These are phyloP conservation scores for Polydrusus cervinus DNA, from an alignment of 2,888 invertebrate genomes.

Conservation along the genomic window DNA sequence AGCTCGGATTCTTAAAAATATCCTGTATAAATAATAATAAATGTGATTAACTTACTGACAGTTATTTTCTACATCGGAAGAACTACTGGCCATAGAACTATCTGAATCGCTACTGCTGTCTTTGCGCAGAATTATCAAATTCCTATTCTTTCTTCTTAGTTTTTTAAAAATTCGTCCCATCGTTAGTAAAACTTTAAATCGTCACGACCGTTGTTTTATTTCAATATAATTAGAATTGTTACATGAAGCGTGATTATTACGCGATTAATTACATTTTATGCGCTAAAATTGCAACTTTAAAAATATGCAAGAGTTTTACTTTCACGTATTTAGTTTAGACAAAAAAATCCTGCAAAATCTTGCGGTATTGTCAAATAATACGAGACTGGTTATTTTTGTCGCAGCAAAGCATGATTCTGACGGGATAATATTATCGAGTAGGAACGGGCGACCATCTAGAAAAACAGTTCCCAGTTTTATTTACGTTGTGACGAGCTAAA, in stretches of 20 bases:
- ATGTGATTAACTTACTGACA: conserved; percentile 4
- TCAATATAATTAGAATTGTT: not conserved
- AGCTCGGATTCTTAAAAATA: too few species aligned
- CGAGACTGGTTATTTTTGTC: conserved; percentile 39
- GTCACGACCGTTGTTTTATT: not conserved
- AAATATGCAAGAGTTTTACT: not conserved
- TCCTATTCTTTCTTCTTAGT: conserved; percentile 24
- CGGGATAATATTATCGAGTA: not conserved
- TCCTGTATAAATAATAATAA: too few species aligned
- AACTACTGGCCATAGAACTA: conserved; percentile 27
- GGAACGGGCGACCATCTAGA: conserved; percentile 36
- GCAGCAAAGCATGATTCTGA: conserved; percentile 28
- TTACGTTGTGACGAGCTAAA: not conserved
- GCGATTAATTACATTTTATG: not conserved
- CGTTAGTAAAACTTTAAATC: not conserved
- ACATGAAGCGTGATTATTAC: not conserved
- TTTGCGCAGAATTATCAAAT: not conserved
- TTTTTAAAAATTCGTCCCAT: conserved; percentile 51
- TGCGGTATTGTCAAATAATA: not conserved
- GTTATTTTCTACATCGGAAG: conserved; percentile 26
- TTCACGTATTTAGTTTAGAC: not conserved
- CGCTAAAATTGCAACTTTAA: too few species aligned
- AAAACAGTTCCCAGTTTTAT: conserved; percentile 3
- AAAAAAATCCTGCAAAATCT: conserved; percentile 8
- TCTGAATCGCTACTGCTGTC: conserved; percentile 34